These are phyloP conservation scores for Corbicula japonica DNA, from an alignment of 2,888 invertebrate species.

Conservation along the genomic window DNA sequence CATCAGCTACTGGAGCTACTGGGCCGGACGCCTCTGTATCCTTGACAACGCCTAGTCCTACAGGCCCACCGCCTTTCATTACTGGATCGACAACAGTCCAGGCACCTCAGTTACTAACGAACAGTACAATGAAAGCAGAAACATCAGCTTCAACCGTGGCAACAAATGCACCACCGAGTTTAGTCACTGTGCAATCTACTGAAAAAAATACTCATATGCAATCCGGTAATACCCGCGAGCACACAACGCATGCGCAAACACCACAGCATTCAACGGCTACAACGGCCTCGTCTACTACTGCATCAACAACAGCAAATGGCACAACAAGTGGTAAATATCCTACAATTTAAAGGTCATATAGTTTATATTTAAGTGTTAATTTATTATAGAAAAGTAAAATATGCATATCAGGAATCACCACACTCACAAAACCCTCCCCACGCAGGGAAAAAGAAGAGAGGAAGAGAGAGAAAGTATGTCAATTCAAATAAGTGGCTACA, in stretches of 20 bases:
- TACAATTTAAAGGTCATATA: too few species aligned
- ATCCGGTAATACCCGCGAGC: not conserved
- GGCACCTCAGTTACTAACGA: too few species aligned
- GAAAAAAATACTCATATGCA: not conserved
- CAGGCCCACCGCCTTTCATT: too few species aligned
- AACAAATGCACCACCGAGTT: not conserved
- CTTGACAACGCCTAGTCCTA: too few species aligned
- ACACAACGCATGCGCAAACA: not conserved
- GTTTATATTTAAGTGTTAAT: too few species aligned
- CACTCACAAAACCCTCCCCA: too few species aligned
- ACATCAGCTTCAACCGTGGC: not conserved
- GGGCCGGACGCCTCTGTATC: too few species aligned
- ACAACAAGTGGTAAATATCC: not conserved
- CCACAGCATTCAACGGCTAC: not conserved
- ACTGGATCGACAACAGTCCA: too few species aligned
- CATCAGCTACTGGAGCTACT: too few species aligned
- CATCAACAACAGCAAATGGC: not conserved
- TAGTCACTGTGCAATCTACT: not conserved
- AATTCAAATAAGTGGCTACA: not conserved
- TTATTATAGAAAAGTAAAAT: too few species aligned
- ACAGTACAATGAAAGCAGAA: too few species aligned
- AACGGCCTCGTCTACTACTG: not conserved
- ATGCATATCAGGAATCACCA: too few species aligned
- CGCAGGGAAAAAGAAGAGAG: not conserved
- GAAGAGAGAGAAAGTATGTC: not conserved